Percentiles rank a stretch among this genome's conserved stretches.
Evolutionary conservation across 2,113 vertebrate genomes (phyloP).

Genomic region (Tragelaphus scriptus): DNA sequence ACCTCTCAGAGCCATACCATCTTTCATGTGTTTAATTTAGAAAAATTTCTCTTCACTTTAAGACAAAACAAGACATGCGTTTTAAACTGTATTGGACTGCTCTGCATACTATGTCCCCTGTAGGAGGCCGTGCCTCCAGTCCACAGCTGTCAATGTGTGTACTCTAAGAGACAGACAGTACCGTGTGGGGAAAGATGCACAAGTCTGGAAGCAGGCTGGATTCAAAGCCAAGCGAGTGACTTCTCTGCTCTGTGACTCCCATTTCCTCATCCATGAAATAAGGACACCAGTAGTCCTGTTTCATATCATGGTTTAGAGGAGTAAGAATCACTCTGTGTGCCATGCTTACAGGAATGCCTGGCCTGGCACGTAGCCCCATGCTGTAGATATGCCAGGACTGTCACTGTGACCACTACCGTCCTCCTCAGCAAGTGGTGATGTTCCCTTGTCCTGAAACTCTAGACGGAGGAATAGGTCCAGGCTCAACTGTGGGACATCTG

Average conservation of each 20-base stretch:
- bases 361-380: background rate
- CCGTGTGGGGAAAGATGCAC: background rate
- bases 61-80: background rate
- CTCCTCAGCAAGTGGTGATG: background rate
- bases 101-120: background rate
- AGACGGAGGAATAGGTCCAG: background rate
- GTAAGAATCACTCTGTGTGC: background rate
- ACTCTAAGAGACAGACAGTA: fast-evolving
- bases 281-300: background rate
- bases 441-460: background rate
- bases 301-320: background rate
- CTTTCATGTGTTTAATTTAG: background rate
- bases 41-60: background rate
- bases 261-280: background rate
- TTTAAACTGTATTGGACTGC: background rate
- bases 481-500: background rate
- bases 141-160: background rate
- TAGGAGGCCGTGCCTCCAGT: background rate
- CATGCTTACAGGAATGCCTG: background rate
- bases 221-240: background rate
- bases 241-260: background rate
- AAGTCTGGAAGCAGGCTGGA: background rate
- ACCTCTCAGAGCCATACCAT: background rate
- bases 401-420: fast-evolving
- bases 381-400: background rate